Percentiles rank a stretch among this genome's conserved stretches.
phyloP scores from a whole-genome alignment of 2,797 vertebrate genomes.

The Tokudaia muenninki region DNA sequence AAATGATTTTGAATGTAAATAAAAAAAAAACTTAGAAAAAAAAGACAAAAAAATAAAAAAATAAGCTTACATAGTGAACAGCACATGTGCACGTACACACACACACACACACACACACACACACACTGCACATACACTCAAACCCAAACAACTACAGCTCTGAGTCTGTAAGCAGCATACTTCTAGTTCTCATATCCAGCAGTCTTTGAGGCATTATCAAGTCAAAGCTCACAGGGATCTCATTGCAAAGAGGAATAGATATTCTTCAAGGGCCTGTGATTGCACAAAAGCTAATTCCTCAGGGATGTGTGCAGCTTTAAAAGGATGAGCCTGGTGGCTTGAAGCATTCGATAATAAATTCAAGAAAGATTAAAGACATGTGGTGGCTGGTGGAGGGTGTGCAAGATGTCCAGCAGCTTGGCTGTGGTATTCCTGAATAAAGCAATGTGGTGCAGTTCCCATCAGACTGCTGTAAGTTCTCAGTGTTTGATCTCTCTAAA shows the following conservation, averaged over 20 bases:
- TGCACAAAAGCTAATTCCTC: not conserved
- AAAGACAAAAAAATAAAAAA: too few species aligned
- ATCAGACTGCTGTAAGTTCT: too few species aligned
- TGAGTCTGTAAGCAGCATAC: accelerated
- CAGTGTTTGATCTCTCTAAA: not conserved
- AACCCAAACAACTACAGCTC: not conserved
- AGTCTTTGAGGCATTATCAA: not conserved
- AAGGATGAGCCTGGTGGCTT: not conserved
- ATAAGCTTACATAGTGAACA: not conserved
- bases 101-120: not conserved
- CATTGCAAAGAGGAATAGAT: not conserved
- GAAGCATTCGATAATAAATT: not conserved
- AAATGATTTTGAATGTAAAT: too few species aligned
- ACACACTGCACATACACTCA: too few species aligned
- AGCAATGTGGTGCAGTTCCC: not conserved
- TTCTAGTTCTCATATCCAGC: not conserved
- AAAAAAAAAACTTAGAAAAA: too few species aligned
- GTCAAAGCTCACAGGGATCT: not conserved
- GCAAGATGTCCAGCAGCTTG: not conserved
- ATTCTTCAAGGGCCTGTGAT: not conserved
- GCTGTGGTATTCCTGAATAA: not conserved
- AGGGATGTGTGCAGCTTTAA: not conserved
- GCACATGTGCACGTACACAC: not conserved
- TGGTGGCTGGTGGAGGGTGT: too few species aligned
- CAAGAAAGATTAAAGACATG: not conserved